These are phyloP conservation scores for Pyrochroa serraticornis DNA, from an alignment of 2,888 invertebrate species.

Conservation along the genomic window DNA sequence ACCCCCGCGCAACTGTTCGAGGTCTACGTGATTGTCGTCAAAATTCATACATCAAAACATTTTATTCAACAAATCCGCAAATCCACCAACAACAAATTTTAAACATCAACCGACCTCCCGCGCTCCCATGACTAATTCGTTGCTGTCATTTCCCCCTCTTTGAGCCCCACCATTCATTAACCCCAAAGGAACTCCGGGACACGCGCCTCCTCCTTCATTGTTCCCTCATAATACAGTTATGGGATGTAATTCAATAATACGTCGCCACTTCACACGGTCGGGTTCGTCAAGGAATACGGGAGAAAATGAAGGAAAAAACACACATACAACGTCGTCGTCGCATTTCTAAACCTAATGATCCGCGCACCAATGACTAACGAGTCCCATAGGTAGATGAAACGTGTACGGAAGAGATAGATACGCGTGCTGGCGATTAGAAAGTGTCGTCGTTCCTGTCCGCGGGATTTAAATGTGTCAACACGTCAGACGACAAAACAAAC, in stretches of 20 bases:
- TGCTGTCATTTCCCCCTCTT: slow-evolving; percentile 4
- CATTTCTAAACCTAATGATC: slow-evolving; percentile 16
- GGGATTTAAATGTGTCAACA: too few species aligned
- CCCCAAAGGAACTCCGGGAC: slow-evolving; percentile 25
- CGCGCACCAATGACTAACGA: not conserved
- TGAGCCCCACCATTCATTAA: slow-evolving; percentile 15
- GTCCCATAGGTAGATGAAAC: too few species aligned
- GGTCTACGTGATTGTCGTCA: too few species aligned
- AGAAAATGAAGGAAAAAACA: slow-evolving; percentile 7
- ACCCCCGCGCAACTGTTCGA: too few species aligned
- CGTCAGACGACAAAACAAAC: not conserved
- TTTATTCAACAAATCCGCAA: too few species aligned
- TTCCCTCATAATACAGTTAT: slow-evolving; percentile 25
- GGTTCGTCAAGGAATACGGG: slow-evolving; percentile 11
- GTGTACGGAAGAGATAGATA: too few species aligned
- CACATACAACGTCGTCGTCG: too few species aligned
- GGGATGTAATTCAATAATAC: slow-evolving; percentile 25
- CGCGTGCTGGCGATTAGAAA: too few species aligned
- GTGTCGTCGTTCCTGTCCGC: too few species aligned
- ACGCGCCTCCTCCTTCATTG: slow-evolving; percentile 24
- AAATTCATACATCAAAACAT: too few species aligned
- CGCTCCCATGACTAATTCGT: slow-evolving; percentile 19
- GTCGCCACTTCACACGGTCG: slow-evolving; percentile 13
- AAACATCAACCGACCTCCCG: not conserved
- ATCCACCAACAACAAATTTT: not conserved